Percentiles rank a stretch among this genome's conserved stretches.
Conservation (phyloP, 2,113 vertebrate species). For the Helogale parvula region DNA sequence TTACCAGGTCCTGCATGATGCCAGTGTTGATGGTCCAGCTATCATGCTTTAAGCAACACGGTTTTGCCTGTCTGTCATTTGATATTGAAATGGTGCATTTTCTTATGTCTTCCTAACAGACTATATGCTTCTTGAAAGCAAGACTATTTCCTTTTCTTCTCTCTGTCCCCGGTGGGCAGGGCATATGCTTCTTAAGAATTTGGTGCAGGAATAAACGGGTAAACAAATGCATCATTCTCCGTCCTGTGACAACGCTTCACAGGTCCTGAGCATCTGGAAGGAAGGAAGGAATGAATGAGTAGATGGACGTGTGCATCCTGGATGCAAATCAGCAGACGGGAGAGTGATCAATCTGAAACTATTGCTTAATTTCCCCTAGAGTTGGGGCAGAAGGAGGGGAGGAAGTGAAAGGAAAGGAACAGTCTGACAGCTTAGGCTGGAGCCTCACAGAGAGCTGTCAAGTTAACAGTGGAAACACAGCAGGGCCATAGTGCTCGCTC, state of each 20-base stretch:
- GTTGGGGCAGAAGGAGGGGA: not conserved
- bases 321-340: not conserved
- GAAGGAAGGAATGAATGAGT: not conserved
- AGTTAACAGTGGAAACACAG: not conserved
- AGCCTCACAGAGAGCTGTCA: not conserved
- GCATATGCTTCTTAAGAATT: not conserved
- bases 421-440: not conserved
- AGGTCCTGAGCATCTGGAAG: not conserved
- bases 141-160: not conserved
- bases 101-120: not conserved
- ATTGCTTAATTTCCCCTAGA: not conserved
- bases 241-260: not conserved
- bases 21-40: not conserved
- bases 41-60: not conserved
- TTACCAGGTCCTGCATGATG: not conserved
- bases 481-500: not conserved
- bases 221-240: not conserved
- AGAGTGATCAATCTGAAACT: not conserved
- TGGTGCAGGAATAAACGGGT: no score
- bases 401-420: not conserved
- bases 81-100: not conserved
- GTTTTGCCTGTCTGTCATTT: not conserved
- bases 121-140: not conserved
- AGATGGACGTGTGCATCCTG: not conserved
- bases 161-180: not conserved